Percentiles rank a stretch among this genome's conserved stretches.
Evolutionary conservation across 2,797 vertebrate genomes (phyloP).

Genomic region (Hypotaenidia philippensis): DNA sequence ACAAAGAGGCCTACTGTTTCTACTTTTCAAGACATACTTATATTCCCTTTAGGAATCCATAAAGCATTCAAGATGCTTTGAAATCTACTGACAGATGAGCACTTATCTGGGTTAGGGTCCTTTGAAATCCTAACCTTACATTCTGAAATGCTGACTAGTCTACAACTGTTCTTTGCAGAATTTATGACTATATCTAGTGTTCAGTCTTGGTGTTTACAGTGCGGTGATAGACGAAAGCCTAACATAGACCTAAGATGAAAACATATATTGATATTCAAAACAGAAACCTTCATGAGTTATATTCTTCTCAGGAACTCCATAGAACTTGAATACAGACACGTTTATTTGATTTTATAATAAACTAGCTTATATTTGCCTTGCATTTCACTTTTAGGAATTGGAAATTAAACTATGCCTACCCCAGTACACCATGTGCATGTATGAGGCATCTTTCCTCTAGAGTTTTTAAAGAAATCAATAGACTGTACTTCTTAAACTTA

Average conservation of each 20-base stretch:
- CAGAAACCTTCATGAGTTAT: neutral
- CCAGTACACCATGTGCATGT: neutral
- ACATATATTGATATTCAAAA: neutral
- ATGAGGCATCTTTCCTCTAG: neutral
- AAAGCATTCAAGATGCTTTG: neutral
- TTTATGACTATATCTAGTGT: neutral
- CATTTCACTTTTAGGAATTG: neutral
- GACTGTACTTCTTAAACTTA: neutral
- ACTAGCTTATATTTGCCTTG: neutral
- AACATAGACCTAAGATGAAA: neutral
- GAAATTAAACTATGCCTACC: neutral
- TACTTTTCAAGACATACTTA: neutral
- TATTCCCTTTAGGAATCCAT: neutral
- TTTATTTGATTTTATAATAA: neutral
- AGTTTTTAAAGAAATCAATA: neutral
- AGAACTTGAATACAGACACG: neutral
- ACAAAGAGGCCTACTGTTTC: neutral
- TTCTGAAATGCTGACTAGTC: neutral
- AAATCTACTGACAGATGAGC: neutral
- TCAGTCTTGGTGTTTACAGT: neutral
- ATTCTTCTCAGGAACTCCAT: neutral
- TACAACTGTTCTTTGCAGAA: neutral
- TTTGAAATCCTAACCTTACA: neutral
- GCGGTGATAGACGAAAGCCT: neutral
- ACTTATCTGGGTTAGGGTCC: neutral